phyloP scores from a whole-genome alignment of 2,888 invertebrate species.

The Synanthedon andrenaeformis region DNA sequence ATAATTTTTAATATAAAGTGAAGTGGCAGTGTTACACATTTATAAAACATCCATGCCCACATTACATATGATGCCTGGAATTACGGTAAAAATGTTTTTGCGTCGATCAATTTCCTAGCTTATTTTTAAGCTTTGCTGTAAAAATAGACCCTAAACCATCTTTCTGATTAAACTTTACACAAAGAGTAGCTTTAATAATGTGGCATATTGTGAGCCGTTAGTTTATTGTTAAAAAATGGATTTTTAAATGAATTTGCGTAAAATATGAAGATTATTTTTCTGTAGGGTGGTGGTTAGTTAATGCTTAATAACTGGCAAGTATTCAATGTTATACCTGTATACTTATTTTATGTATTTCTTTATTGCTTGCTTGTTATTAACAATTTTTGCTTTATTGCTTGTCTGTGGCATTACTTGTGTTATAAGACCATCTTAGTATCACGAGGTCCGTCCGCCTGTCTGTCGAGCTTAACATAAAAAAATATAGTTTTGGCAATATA shows the following conservation, averaged over 20 bases:
- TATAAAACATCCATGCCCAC: slow-evolving; percentile 51
- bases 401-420: no score
- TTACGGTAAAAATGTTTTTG: slow-evolving; percentile 47
- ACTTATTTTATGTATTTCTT: no score
- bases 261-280: background rate
- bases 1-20: slow-evolving; percentile 39
- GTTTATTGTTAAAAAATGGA: background rate
- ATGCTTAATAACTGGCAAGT: no score
- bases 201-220: background rate
- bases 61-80: slow-evolving; percentile 61
- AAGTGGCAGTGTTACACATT: slow-evolving; percentile 21
- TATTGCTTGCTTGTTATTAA: no score
- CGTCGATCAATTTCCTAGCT: slow-evolving; percentile 10
- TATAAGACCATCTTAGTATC: no score
- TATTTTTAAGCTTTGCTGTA: slow-evolving; percentile 32
- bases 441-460: no score
- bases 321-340: no score
- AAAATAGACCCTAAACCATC: slow-evolving; percentile 26
- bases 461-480: no score
- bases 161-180: slow-evolving; percentile 5
- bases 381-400: no score
- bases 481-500: no score
- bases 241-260: background rate
- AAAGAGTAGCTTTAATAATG: background rate
- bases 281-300: background rate